Conservation (phyloP, 2,797 vertebrate species). For the Arremon brunneinucha region DNA sequence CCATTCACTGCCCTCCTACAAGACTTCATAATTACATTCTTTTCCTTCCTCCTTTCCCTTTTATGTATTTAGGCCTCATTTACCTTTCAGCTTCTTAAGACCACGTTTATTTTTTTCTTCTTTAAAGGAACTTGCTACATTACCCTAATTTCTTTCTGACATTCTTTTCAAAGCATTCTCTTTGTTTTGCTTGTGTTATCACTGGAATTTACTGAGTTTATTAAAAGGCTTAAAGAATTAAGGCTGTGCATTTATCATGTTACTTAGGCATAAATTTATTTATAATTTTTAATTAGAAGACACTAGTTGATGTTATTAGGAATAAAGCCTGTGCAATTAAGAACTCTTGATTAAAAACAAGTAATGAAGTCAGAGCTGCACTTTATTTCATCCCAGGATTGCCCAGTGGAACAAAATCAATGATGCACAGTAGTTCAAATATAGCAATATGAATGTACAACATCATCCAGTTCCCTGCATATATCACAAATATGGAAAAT, state of each 20-base stretch:
- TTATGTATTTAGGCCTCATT: slow-evolving; percentile 57
- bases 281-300: slow-evolving; percentile 41
- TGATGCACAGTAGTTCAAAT: slow-evolving; percentile 2
- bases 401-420: slow-evolving; percentile 42
- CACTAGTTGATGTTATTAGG: slow-evolving; percentile 15
- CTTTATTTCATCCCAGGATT: slow-evolving; percentile 12
- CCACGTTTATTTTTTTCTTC: not conserved
- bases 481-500: not conserved
- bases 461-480: not conserved
- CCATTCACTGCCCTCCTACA: slow-evolving; percentile 62
- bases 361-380: slow-evolving; percentile 1
- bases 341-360: slow-evolving; percentile 54
- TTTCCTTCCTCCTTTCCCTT: not conserved
- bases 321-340: slow-evolving; percentile 37
- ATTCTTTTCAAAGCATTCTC: slow-evolving; percentile 52
- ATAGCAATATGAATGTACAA: not conserved
- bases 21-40: slow-evolving; percentile 68
- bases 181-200: slow-evolving; percentile 34
- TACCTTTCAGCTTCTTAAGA: slow-evolving; percentile 54
- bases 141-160: slow-evolving; percentile 67
- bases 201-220: slow-evolving; percentile 61
- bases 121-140: slow-evolving; percentile 48
- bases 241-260: slow-evolving; percentile 2
- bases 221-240: slow-evolving; percentile 55
- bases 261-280: slow-evolving; percentile 14